These are phyloP conservation scores for Leptoclinus maculatus DNA, from an alignment of 2,797 vertebrate species.

Conservation along the genomic window DNA sequence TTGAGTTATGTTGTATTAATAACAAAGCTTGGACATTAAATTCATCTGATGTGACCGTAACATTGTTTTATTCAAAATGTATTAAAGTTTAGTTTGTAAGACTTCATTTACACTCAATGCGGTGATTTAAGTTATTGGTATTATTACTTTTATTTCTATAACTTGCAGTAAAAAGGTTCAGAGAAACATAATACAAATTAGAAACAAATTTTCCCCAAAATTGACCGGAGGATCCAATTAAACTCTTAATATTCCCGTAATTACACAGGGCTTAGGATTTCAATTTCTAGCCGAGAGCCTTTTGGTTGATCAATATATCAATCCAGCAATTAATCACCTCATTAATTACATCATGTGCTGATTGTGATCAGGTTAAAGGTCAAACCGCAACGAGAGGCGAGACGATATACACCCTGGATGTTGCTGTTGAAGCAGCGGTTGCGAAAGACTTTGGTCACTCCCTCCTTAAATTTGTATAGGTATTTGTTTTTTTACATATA, in stretches of 20 bases:
- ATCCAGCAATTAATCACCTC: conserved; percentile 81
- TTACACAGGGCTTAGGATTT: conserved; percentile 46
- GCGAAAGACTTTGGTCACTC: background rate
- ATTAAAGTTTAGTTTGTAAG: background rate
- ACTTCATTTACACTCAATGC: background rate
- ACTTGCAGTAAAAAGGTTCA: background rate
- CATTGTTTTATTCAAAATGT: background rate
- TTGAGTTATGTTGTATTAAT: conserved; percentile 1
- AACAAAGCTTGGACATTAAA: background rate
- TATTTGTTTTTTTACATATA: background rate
- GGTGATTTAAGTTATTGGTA: background rate
- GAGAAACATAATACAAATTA: conserved; percentile 5
- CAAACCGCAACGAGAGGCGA: conserved; percentile 20
- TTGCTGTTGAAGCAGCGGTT: background rate
- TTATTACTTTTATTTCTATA: background rate
- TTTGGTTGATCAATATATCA: conserved; percentile 77
- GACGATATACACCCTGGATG: background rate
- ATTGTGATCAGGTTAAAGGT: conserved; percentile 63
- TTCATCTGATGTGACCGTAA: background rate
- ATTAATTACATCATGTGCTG: conserved; percentile 74
- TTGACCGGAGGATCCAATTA: conserved; percentile 40
- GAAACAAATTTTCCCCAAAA: conserved; percentile 18
- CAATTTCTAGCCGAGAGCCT: conserved; percentile 32
- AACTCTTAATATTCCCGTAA: conserved; percentile 59
- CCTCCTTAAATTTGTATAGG: background rate